Evolutionary conservation across 2,888 invertebrate genomes (phyloP).

Genomic region (Myopa testacea): DNA sequence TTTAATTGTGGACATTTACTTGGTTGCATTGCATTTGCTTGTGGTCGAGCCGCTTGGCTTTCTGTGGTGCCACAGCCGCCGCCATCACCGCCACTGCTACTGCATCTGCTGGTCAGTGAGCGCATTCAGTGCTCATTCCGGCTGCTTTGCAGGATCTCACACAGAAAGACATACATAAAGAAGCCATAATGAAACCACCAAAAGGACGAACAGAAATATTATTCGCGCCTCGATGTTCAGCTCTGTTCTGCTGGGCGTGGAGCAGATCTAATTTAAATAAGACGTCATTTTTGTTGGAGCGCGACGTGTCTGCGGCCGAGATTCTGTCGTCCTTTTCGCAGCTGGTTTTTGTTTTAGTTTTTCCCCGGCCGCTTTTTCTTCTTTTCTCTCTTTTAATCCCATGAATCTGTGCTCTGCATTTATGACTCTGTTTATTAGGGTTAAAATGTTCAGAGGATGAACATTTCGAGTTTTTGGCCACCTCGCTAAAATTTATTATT

Average conservation of each 20-base stretch:
- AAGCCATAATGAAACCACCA: background rate
- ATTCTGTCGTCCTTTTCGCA: background rate
- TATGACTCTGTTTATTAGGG: background rate
- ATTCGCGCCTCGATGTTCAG: background rate
- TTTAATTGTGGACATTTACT: conserved; percentile 36
- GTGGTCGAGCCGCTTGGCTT: conserved; percentile 18
- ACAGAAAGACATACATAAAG: too few species aligned
- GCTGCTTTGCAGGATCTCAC: background rate
- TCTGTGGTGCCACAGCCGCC: conserved; percentile 1
- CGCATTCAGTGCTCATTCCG: background rate
- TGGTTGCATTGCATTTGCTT: conserved; percentile 36
- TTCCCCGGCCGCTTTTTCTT: background rate
- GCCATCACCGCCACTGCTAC: background rate
- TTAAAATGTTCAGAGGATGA: background rate
- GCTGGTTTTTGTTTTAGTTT: background rate
- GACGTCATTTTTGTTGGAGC: conserved; percentile 30
- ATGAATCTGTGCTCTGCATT: background rate
- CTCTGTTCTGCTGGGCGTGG: background rate
- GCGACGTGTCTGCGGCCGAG: background rate
- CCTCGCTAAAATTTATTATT: background rate
- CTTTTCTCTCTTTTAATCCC: background rate
- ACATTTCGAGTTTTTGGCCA: background rate
- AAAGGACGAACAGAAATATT: background rate
- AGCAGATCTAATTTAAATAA: conserved; percentile 35
- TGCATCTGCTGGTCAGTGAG: background rate